Base-by-base conservation (phyloP, 2,797 vertebrate genomes). In the Macroramphosus scolopax region DNA sequence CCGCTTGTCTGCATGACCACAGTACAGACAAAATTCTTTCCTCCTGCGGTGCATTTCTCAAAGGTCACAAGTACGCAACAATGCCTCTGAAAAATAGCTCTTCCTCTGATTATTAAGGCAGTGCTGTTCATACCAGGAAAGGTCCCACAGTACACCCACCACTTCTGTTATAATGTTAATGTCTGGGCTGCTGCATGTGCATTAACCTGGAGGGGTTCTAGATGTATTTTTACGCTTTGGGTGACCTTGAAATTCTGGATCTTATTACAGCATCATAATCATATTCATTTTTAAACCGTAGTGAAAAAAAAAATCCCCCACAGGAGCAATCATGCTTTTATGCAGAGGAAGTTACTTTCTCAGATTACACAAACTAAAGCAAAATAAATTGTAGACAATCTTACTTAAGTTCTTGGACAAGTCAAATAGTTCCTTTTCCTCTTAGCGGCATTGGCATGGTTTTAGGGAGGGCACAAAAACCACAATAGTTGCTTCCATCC, bases 21-120 rank as follows among this genome's bases (percentile, higher is more conserved):
- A 57, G 65, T 58, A 63, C 50, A 68, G 67, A 56, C 69, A 63
- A 60, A 59, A 48, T 13, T 15, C 51, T 75, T 66, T 82, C 77
- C 83, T 78, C 77, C 77, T 74, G 69, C 80, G 72, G 75, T 76
- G 17, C 17, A 15, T 25, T 77, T 81, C 81, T 83, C 78, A 78
- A 75, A 82, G 84, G 82, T 82, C 79, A 75, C 24, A 15, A 24
- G n/a, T n/a, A 72, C 51, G 42, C 69, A 87, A 87, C 83, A 86
- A 86, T 86, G 68, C 70, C 44, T 42, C 56, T 51, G 51, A 83
- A 86, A 84, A 81, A 81, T 65, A 83, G 63, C 77, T 76, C 75
- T 87, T 88, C 86, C 86, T 86, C 72, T 79, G 54, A 83, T 84
- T 86, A 83, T 86, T 64, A 77, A 73, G 51, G 46, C 36, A 55